Evolutionary conservation across 2,888 invertebrate species (phyloP).

Genomic region (Lycophotia porphyrea): DNA sequence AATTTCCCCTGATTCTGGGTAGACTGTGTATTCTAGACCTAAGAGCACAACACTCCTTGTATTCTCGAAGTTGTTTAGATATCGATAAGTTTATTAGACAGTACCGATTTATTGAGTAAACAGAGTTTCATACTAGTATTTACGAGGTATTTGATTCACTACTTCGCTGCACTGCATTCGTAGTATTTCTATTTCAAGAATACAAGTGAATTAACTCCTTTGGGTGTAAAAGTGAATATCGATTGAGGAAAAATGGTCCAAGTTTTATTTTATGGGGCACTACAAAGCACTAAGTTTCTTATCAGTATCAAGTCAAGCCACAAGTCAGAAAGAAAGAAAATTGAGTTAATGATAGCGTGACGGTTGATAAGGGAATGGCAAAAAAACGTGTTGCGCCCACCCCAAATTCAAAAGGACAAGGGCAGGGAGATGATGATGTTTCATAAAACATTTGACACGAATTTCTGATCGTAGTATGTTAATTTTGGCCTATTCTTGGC

Average conservation of each 20-base stretch:
- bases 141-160: conserved; percentile 58
- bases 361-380: too few relatives aligned
- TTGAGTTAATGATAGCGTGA: background rate
- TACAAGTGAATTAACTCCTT: conserved; percentile 18
- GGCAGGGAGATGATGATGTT: background rate
- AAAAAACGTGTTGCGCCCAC: background rate
- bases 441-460: background rate
- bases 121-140: conserved; percentile 43
- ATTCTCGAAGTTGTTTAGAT: conserved; percentile 60
- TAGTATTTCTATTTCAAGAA: conserved; percentile 53
- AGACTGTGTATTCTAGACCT: conserved; percentile 21
- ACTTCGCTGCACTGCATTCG: conserved; percentile 33
- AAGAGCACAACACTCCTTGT: conserved; percentile 47
- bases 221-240: background rate
- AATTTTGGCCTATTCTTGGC: background rate
- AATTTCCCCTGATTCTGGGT: background rate
- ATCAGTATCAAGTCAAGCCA: background rate
- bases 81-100: conserved; percentile 65
- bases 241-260: conserved; percentile 36
- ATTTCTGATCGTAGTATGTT: background rate
- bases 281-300: background rate
- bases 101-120: conserved; percentile 60
- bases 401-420: background rate
- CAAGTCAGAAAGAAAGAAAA: background rate
- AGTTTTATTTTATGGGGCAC: background rate